Evolutionary conservation across 2,113 vertebrate species (phyloP).

Genomic region (Nycticorax nycticorax): DNA sequence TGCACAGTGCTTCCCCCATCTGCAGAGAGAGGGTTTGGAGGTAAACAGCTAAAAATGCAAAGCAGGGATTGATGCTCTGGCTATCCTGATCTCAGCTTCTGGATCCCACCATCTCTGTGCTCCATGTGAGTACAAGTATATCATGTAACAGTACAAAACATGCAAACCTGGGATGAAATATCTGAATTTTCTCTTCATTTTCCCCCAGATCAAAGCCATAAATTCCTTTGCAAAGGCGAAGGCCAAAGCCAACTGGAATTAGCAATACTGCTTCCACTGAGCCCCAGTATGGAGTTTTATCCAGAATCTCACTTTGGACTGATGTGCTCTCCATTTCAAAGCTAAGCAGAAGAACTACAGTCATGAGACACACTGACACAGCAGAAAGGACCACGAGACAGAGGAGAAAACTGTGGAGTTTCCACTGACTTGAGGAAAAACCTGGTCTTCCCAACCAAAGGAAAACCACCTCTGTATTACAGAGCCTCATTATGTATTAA

Average conservation of each 20-base stretch:
- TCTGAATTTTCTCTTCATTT: fast-evolving
- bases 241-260: neutral
- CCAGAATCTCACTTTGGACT: neutral
- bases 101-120: neutral
- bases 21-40: constrained; percentile 52
- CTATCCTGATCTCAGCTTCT: neutral
- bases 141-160: neutral
- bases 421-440: neutral
- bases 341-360: neutral
- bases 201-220: fast-evolving
- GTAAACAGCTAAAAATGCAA: neutral
- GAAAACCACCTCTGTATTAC: neutral
- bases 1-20: constrained; percentile 93
- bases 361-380: fast-evolving
- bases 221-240: neutral
- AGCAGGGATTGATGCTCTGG: fast-evolving
- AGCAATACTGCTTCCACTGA: neutral
- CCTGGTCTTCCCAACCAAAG: neutral
- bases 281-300: fast-evolving
- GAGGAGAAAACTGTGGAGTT: neutral
- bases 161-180: neutral
- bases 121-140: neutral
- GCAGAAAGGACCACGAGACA: neutral
- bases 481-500: neutral
- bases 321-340: neutral